Evolutionary conservation across 2,888 invertebrate genomes (phyloP).

Genomic region (Apoda limacodes): DNA sequence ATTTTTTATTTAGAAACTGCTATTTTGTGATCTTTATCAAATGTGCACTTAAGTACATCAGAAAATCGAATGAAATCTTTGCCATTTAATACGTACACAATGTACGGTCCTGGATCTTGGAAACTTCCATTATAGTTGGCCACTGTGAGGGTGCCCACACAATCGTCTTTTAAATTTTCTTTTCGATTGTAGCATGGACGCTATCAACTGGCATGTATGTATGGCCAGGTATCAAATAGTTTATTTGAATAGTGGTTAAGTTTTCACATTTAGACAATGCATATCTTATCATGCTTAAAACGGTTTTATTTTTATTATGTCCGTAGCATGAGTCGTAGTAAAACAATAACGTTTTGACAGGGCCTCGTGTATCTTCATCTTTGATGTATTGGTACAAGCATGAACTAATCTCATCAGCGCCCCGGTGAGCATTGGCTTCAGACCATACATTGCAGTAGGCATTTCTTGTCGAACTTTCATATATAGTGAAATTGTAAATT

Average conservation of each 20-base stretch:
- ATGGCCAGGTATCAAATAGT: neutral
- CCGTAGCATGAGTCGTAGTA: neutral
- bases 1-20: neutral
- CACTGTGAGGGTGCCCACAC: conserved; percentile 1
- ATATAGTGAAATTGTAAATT: neutral
- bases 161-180: neutral
- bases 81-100: neutral
- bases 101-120: neutral
- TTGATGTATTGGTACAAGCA: no score
- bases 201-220: conserved; percentile 2
- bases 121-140: neutral
- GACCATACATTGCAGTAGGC: no score
- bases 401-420: no score
- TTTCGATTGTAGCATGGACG: neutral
- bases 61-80: conserved; percentile 2
- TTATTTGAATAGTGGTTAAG: conserved; percentile 1
- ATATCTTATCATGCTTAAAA: neutral
- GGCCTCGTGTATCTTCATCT: no score
- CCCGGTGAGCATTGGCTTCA: no score
- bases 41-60: neutral
- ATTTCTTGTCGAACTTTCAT: no score
- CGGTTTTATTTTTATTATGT: neutral
- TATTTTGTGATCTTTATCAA: neutral
- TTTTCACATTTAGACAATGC: neutral
- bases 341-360: no score